Evolutionary conservation across 2,888 invertebrate species (phyloP).

Genomic region (Phrixothrix hirtus): DNA sequence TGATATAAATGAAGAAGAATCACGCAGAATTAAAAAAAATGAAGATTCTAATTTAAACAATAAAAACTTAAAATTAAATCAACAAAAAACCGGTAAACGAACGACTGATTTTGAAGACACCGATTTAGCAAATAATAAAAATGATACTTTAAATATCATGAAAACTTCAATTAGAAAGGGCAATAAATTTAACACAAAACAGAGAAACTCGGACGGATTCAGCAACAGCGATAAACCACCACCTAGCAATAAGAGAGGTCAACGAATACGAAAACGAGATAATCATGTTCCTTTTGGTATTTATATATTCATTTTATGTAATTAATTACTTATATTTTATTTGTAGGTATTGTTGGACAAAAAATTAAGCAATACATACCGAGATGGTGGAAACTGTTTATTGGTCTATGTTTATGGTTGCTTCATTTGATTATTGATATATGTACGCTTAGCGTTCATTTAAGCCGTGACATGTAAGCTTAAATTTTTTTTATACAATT

Average conservation of each 20-base stretch:
- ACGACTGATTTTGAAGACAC: constrained; percentile 44
- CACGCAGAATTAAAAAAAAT: constrained; percentile 46
- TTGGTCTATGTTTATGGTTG: constrained; percentile 73
- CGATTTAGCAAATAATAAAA: constrained; percentile 44
- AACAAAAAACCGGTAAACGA: constrained; percentile 57
- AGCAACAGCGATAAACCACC: constrained; percentile 46
- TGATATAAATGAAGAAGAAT: constrained; percentile 54
- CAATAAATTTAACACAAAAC: constrained; percentile 41
- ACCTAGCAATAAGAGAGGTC: constrained; percentile 57
- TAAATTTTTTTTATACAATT: too few species aligned
- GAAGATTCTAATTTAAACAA: constrained; percentile 58
- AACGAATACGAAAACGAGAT: constrained; percentile 58
- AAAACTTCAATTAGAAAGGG: constrained; percentile 49
- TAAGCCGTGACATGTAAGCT: constrained; percentile 70
- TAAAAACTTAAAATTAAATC: constrained; percentile 57
- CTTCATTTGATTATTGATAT: constrained; percentile 79
- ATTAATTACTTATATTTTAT: constrained; percentile 6
- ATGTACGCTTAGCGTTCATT: constrained; percentile 74
- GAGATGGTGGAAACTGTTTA: constrained; percentile 61
- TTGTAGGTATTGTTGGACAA: constrained; percentile 51
- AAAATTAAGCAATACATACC: constrained; percentile 59
- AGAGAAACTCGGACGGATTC: constrained; percentile 43
- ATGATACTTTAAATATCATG: constrained; percentile 43
- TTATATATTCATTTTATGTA: constrained; percentile 14
- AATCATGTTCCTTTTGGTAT: constrained; percentile 52